These are phyloP conservation scores for Isaurus tuberculatus DNA, from an alignment of 92 coral and sea anemone species.

Conservation along the genomic window DNA sequence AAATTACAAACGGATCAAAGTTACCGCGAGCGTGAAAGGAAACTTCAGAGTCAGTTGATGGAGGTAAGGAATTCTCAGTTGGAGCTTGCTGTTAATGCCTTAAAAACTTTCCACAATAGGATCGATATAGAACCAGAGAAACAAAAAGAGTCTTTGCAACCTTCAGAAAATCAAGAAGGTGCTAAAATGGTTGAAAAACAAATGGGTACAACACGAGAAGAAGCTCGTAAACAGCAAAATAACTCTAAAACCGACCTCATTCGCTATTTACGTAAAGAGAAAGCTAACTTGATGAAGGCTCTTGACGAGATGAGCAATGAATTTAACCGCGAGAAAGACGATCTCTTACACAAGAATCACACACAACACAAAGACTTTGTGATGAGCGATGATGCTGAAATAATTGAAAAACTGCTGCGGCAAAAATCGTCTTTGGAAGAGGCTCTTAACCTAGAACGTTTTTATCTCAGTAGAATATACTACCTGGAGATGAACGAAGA, in stretches of 20 bases:
- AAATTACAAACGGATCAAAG: not conserved
- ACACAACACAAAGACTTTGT: slow-evolving; percentile 83
- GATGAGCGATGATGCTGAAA: slow-evolving; percentile 77
- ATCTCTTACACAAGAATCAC: slow-evolving; percentile 52
- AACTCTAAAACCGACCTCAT: slow-evolving; percentile 54
- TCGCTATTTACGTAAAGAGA: slow-evolving; percentile 67
- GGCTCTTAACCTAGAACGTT: slow-evolving; percentile 80
- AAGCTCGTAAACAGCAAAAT: not conserved
- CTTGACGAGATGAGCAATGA: slow-evolving; percentile 71
- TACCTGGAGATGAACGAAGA: slow-evolving; percentile 96
- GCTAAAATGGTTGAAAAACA: not conserved
- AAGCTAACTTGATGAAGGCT: slow-evolving; percentile 68
- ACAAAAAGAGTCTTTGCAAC: slow-evolving; percentile 9
- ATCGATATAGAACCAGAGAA: not conserved
- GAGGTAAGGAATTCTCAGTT: slow-evolving; percentile 23
- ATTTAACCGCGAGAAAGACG: slow-evolving; percentile 74
- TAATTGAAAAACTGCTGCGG: slow-evolving; percentile 77
- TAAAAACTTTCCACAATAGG: not conserved
- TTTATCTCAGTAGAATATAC: slow-evolving; percentile 85
- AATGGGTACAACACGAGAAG: slow-evolving; percentile 6
- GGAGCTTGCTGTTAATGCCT: not conserved
- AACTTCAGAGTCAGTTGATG: slow-evolving; percentile 8
- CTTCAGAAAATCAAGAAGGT: slow-evolving; percentile 39
- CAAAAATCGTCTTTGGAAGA: slow-evolving; percentile 82
- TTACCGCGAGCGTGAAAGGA: slow-evolving; percentile 16